phyloP scores from a whole-genome alignment of 2,888 invertebrate species.

The Heliconius cydno region DNA sequence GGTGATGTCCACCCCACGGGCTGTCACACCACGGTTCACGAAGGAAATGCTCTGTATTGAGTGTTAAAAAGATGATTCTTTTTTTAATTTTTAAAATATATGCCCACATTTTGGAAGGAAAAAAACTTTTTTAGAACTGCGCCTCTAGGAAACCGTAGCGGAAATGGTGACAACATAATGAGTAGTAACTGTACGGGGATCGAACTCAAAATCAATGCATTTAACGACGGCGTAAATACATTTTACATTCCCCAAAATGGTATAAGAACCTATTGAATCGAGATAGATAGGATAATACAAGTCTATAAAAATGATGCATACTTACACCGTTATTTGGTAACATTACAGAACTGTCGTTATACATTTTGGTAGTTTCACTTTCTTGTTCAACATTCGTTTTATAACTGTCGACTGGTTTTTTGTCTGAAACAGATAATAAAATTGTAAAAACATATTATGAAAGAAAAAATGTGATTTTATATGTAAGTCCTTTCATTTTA shows the following conservation, averaged over 20 bases:
- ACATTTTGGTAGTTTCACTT: slow-evolving; percentile 59
- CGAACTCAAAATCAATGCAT: neutral
- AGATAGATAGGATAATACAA: neutral
- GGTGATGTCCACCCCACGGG: slow-evolving; percentile 80
- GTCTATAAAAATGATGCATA: slow-evolving; percentile 37
- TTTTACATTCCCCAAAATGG: neutral
- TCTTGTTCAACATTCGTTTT: slow-evolving; percentile 59
- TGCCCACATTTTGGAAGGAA: too few species aligned
- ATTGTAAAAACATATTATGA: neutral
- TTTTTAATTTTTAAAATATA: too few species aligned
- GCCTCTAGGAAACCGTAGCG: too few species aligned
- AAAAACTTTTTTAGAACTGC: too few species aligned
- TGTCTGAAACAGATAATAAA: slow-evolving; percentile 60
- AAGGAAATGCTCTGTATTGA: slow-evolving; percentile 85
- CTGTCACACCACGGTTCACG: slow-evolving; percentile 86
- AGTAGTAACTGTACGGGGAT: too few species aligned
- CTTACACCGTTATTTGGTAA: slow-evolving; percentile 66
- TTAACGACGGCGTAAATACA: neutral
- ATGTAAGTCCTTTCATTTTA: too few species aligned
- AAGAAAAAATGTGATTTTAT: too few species aligned
- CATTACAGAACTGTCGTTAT: slow-evolving; percentile 55
- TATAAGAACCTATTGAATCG: neutral
- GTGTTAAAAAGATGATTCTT: neutral
- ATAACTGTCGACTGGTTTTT: slow-evolving; percentile 65
- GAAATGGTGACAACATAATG: too few species aligned